Base-by-base conservation (phyloP, 2,888 invertebrate species). In the Netelia inedita region DNA sequence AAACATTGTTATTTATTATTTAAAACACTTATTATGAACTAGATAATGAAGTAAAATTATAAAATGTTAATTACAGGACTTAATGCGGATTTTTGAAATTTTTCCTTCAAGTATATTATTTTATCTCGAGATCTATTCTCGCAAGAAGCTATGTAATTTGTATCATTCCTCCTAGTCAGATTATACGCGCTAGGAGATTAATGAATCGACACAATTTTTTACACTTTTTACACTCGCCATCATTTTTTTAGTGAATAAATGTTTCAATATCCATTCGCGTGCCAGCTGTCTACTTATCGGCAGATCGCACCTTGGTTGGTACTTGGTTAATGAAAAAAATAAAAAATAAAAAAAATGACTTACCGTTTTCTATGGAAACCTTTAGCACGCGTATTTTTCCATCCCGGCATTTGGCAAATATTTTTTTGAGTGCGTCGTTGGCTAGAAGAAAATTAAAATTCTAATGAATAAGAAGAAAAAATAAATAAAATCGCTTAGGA, bases 311-410 rank as follows among this genome's bases (percentile, higher is more conserved):
- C 57, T 9, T 66, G 53, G 5, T 63, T n/a, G 21, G 2, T 1
- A 35, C 35, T 14, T 55, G 11, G 8, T 16, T 6, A 11, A n/a
- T 2, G 43, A 73, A 65, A 28, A 69, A 71, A 63, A 53, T 35
- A 2, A 73, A 21, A 11, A 55, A 71, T 14, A 46, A 46, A 46
- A 46, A 46, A 46, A 10, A 46, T 59, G 79, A 91, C 93, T 94
- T 95, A 98, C 98, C 98, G 94, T 98, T 97, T 94, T 97, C 96
- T 91, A 98, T 98, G 59, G 96, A 96, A 85, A 98, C 95, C 95
- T 98, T 98, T 86, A 98, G 94, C 19, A 97, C 95, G 85, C 98
- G 95, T 80, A 97, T 95, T 94, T 96, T 97, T 35, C 97, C 98
- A 91, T 96, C 96, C 91, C 97, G 95, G 90, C 97, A 97, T 94